These are phyloP conservation scores for Candidula unifasciata DNA, from an alignment of 2,888 invertebrate species.

Conservation along the genomic window DNA sequence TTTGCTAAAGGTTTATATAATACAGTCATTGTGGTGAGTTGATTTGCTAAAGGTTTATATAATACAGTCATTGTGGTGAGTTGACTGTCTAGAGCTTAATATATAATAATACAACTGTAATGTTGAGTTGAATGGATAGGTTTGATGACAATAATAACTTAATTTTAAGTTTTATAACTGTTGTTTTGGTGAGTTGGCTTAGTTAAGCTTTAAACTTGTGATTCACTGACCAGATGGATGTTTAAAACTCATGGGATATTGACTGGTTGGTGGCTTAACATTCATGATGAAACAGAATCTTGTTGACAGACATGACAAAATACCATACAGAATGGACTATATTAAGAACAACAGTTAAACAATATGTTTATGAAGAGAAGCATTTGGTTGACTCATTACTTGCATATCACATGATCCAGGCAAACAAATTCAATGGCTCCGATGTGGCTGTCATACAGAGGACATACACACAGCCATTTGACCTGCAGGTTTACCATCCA, in stretches of 20 bases:
- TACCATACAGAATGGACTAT: too few relatives aligned
- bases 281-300: too few relatives aligned
- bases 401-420: constrained; percentile 74
- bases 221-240: too few relatives aligned
- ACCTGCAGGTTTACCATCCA: constrained; percentile 89
- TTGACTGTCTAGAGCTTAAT: background rate
- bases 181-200: background rate
- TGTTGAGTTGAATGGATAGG: background rate
- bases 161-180: background rate
- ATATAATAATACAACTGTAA: too few relatives aligned
- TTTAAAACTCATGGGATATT: too few relatives aligned
- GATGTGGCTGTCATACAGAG: constrained; percentile 88
- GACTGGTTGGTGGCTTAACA: too few relatives aligned
- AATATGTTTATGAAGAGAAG: too few relatives aligned
- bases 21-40: background rate
- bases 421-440: constrained; percentile 90
- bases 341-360: too few relatives aligned
- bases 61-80: background rate
- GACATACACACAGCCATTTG: constrained; percentile 92
- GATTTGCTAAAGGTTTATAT: too few relatives aligned
- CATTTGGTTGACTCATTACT: background rate
- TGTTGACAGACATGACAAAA: too few relatives aligned
- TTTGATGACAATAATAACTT: background rate
- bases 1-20: background rate
- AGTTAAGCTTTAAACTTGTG: background rate